phyloP scores from a whole-genome alignment of 1,140 invertebrate species.

The Aphelenchoides besseyi region DNA sequence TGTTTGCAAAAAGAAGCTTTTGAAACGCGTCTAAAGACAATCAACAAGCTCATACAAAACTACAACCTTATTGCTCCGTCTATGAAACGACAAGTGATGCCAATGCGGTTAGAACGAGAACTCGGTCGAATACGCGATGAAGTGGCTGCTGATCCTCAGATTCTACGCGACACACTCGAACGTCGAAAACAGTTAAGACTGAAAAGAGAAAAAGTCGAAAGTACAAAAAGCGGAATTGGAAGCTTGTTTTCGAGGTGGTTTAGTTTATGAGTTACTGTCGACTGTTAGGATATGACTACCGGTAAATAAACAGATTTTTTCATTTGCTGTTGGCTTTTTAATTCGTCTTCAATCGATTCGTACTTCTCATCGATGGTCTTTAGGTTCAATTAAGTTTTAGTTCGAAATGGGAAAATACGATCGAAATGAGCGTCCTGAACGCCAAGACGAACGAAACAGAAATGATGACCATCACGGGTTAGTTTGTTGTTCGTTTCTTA shows the following conservation, averaged over 20 bases:
- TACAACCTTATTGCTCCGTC: conserved; percentile 2
- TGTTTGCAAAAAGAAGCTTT: not conserved
- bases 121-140: not conserved
- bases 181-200: not conserved
- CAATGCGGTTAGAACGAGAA: not conserved
- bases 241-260: not conserved
- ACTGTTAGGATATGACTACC: too few species aligned
- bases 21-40: not conserved
- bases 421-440: not conserved
- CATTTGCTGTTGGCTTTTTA: too few species aligned
- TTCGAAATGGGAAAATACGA: not conserved
- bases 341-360: too few species aligned
- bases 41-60: not conserved
- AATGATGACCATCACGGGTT: not conserved
- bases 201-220: not conserved
- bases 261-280: too few species aligned
- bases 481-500: not conserved
- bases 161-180: not conserved
- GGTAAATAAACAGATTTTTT: not conserved
- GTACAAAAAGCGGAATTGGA: not conserved
- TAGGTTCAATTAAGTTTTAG: too few species aligned
- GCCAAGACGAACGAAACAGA: not conserved
- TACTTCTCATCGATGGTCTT: too few species aligned
- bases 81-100: conserved; percentile 4
- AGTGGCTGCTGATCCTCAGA: not conserved